Percentiles rank a stretch among this genome's conserved stretches.
These are phyloP conservation scores for Trichogramma evanescens DNA, from an alignment of 2,888 invertebrate species.

Conservation along the genomic window DNA sequence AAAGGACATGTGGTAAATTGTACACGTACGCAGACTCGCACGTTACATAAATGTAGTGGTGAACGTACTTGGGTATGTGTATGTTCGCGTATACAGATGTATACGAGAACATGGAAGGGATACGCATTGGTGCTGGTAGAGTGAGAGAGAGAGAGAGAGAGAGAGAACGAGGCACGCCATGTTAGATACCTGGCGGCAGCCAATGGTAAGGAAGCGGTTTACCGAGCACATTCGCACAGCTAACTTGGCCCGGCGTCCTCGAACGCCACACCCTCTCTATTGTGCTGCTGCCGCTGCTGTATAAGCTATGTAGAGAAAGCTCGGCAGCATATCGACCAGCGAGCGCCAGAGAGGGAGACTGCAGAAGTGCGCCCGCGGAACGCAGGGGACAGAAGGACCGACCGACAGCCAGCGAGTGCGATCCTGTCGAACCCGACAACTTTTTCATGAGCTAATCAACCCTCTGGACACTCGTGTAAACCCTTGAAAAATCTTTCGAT, in stretches of 20 bases:
- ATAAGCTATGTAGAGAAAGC: no score
- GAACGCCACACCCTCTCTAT: constrained; percentile 45
- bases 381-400: no score
- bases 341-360: no score
- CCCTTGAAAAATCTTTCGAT: no score
- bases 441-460: not conserved
- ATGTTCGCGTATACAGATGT: not conserved
- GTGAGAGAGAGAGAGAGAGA: not conserved
- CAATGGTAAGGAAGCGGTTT: constrained; percentile 35
- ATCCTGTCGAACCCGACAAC: not conserved
- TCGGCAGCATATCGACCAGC: constrained; percentile 12
- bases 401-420: not conserved
- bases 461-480: no score
- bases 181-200: constrained; percentile 38
- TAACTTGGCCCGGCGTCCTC: constrained; percentile 32
- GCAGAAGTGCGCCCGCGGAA: no score
- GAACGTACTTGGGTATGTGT: no score
- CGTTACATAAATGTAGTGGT: no score
- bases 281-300: constrained; percentile 4
- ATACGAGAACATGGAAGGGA: not conserved
- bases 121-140: not conserved
- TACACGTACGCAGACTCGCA: no score
- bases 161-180: constrained; percentile 28
- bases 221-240: constrained; percentile 17
- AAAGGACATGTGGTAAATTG: no score